Conservation (phyloP, 2,113 vertebrate genomes). For the Tylochromis polylepis region DNA sequence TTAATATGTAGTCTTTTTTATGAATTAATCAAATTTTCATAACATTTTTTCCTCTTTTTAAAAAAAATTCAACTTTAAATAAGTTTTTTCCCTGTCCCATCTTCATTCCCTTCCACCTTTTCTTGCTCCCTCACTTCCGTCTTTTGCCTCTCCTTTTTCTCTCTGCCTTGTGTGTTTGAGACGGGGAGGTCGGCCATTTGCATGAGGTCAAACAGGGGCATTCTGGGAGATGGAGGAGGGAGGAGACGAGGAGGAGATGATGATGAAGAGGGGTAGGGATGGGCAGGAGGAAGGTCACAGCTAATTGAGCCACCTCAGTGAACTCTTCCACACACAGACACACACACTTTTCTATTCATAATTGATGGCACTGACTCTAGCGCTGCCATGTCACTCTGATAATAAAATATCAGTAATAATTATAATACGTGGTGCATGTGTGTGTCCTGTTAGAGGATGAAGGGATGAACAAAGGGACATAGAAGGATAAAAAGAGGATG, state of each 20-base stretch:
- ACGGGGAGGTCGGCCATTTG: slow-evolving; percentile 81
- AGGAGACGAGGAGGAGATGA: slow-evolving; percentile 40
- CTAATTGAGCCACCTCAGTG: slow-evolving; percentile 70
- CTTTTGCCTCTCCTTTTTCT: neutral
- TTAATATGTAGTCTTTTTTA: neutral
- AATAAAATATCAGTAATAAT: slow-evolving; percentile 30
- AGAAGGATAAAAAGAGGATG: neutral
- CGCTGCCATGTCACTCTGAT: slow-evolving; percentile 16
- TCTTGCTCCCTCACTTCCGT: neutral
- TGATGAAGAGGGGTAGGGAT: slow-evolving; percentile 74
- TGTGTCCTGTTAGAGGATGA: neutral
- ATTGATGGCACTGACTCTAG: slow-evolving; percentile 25
- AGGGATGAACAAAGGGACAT: neutral
- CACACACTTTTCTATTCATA: slow-evolving; percentile 15
- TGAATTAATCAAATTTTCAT: neutral
- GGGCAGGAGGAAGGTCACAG: slow-evolving; percentile 82
- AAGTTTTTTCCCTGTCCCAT: neutral
- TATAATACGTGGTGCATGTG: neutral
- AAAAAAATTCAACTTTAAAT: neutral
- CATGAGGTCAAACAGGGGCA: slow-evolving; percentile 81
- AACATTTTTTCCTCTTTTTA: too few relatives aligned
- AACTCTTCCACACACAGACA: neutral
- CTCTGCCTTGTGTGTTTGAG: slow-evolving; percentile 70
- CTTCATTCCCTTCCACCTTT: neutral
- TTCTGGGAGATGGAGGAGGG: slow-evolving; percentile 47